Evolutionary conservation across 1,140 invertebrate species (phyloP).

Genomic region (fruit fly (Drosophila melanogaster)): DNA sequence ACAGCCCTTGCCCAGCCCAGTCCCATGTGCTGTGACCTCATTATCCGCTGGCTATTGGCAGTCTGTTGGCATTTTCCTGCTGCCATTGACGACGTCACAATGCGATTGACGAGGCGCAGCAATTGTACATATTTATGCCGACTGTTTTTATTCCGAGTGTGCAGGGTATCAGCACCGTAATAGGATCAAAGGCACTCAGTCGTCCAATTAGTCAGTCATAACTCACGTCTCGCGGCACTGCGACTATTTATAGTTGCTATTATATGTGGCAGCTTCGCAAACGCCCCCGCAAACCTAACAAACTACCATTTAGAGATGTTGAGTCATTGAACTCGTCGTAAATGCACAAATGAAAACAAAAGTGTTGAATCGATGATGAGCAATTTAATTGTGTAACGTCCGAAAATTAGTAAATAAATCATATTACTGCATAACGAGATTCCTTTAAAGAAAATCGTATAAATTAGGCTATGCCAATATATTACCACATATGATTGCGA

Average conservation of each 20-base stretch:
- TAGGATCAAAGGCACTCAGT: constrained; percentile 54
- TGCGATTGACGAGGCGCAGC: constrained; percentile 48
- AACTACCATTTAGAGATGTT: constrained; percentile 20
- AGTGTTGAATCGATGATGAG: constrained; percentile 18
- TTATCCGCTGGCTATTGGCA: constrained; percentile 33
- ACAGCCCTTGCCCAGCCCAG: constrained; percentile 50
- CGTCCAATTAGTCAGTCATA: constrained; percentile 45
- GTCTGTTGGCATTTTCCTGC: constrained; percentile 22
- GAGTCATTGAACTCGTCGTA: constrained; percentile 41
- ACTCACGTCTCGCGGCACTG: constrained; percentile 19
- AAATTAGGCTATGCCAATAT: too few species aligned
- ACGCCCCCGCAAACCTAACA: constrained; percentile 10
- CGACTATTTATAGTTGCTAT: constrained; percentile 28
- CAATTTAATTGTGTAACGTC: not conserved
- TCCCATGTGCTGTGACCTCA: constrained; percentile 59
- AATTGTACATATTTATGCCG: constrained; percentile 21
- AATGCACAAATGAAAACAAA: constrained; percentile 38
- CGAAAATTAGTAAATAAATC: not conserved
- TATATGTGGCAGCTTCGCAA: constrained; percentile 6
- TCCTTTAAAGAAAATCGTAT: not conserved
- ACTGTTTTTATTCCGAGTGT: constrained; percentile 1
- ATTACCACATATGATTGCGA: too few species aligned
- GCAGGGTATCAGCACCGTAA: constrained; percentile 26
- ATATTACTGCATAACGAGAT: not conserved
- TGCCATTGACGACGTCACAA: constrained; percentile 61